Evolutionary conservation across 2,888 invertebrate species (phyloP).

Genomic region (Drosophila atripex): DNA sequence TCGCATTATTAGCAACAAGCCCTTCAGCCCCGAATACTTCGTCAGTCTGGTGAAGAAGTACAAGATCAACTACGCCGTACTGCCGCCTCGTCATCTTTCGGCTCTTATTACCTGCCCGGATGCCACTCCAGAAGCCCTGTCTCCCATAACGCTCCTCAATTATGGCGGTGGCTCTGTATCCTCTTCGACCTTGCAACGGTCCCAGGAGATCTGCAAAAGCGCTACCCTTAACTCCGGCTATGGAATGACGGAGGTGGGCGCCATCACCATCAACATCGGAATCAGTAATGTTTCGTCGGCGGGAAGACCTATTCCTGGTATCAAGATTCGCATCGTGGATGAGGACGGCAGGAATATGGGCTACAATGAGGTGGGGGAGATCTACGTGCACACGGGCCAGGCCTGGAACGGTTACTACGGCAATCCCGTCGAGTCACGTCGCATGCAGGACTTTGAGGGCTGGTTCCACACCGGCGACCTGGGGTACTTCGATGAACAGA

Average conservation of each 20-base stretch:
- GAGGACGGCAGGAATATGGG: slow-evolving; percentile 63
- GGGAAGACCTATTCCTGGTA: slow-evolving; percentile 62
- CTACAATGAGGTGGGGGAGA: slow-evolving; percentile 75
- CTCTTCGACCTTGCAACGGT: slow-evolving; percentile 52
- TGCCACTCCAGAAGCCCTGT: slow-evolving; percentile 56
- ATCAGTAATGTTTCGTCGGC: slow-evolving; percentile 62
- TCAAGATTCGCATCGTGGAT: slow-evolving; percentile 70
- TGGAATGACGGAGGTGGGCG: slow-evolving; percentile 73
- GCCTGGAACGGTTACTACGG: slow-evolving; percentile 79
- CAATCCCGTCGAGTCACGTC: slow-evolving; percentile 68
- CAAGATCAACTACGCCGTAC: slow-evolving; percentile 60
- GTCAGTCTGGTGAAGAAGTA: slow-evolving; percentile 69
- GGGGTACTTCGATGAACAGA: slow-evolving; percentile 81
- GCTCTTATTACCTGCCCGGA: slow-evolving; percentile 55
- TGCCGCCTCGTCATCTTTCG: slow-evolving; percentile 68
- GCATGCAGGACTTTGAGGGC: slow-evolving; percentile 70
- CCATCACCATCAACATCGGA: slow-evolving; percentile 56
- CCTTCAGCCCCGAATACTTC: slow-evolving; percentile 67
- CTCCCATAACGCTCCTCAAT: slow-evolving; percentile 58
- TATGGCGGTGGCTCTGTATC: slow-evolving; percentile 68
- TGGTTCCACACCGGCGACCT: slow-evolving; percentile 82
- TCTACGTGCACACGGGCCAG: slow-evolving; percentile 61
- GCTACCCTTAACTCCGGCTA: slow-evolving; percentile 66
- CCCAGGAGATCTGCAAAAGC: slow-evolving; percentile 57
- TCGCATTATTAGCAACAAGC: slow-evolving; percentile 69